Evolutionary conservation across 1,140 invertebrate genomes (phyloP), one percentile per base, ranked within the genome.

Genomic region (Ylistrum balloti): DNA sequence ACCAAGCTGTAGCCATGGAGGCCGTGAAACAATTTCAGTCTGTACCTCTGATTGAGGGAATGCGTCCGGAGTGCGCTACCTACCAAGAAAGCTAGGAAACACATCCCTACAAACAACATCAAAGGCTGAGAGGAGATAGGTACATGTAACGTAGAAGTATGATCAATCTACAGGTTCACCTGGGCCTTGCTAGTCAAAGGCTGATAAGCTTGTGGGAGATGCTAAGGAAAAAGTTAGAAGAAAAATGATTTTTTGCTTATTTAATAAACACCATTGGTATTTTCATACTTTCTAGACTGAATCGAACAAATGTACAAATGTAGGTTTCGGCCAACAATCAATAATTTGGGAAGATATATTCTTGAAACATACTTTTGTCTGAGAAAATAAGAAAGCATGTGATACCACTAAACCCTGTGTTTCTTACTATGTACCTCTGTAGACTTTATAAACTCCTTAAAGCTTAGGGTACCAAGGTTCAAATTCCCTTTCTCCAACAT

Each of bases 81-180:
- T 74, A 74, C 56, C 56, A 74, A 74, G 56, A 74, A 74, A 74
- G 56, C 56, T 74, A 74, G 56, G 56, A 74, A 74, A 28, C 56
- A 17, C 56, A 74, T 5, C 56, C 56, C 56, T 74, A 17, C 22
- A 74, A 74, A 74, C 56, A 28, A 74, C 56, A 74, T 74, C 56
- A 74, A 74, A 74, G 56, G 56, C 56, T 74, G 22, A 3, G 22
- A 28, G 56, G 56, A 74, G 56, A 74, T 74, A 74, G 56, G 56
- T 74, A 74, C 56, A 74, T 74, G 56, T 74, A 74, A 74, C n/a
- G 13, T 5, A 74, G 56, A 74, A 74, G n/a, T n/a, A 74, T 9
- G 56, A 74, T 74, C 56, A 74, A 74, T 74, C 22, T 28, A 13
- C 56, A 74, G n/a, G 22, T 74, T 74, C 56, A 74, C 56, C 56